These are phyloP conservation scores for Archilochus colubris DNA, from an alignment of 2,113 vertebrate species.

Conservation along the genomic window DNA sequence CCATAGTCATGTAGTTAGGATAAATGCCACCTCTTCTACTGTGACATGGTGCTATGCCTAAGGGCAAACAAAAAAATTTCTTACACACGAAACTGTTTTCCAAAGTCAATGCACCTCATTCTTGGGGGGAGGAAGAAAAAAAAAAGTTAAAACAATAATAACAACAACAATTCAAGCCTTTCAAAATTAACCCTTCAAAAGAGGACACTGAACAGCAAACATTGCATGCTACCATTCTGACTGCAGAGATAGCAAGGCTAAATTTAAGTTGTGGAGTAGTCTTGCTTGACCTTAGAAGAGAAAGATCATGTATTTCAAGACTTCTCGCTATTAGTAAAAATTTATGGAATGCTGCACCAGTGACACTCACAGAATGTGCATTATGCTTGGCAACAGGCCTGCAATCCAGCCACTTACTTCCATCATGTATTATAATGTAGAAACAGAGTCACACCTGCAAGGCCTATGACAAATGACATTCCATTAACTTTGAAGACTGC, in stretches of 20 bases:
- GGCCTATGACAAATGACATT: conserved; percentile 84
- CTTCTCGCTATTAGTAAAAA: conserved; percentile 27
- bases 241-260: not conserved
- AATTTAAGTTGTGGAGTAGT: conserved; percentile 18
- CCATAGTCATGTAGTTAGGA: not conserved
- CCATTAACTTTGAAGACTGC: conserved; percentile 81
- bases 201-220: not conserved
- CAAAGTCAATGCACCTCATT: not conserved
- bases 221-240: not conserved
- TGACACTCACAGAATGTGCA: conserved; percentile 45
- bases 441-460: conserved; percentile 84
- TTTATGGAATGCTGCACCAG: conserved; percentile 27
- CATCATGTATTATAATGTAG: conserved; percentile 59
- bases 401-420: conserved; percentile 33
- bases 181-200: not conserved
- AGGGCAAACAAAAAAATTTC: not conserved
- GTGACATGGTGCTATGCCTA: not conserved
- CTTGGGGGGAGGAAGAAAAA: not conserved
- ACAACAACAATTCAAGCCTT: not conserved
- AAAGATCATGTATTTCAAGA: conserved; percentile 51
- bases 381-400: conserved; percentile 47
- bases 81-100: not conserved
- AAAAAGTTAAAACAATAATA: too few species aligned
- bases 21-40: conserved; percentile 25
- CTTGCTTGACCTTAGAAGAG: conserved; percentile 43